Percentiles rank a stretch among this genome's conserved stretches.
Conservation (phyloP, 2,888 invertebrate genomes). For the Caenorhabditis uteleia region DNA sequence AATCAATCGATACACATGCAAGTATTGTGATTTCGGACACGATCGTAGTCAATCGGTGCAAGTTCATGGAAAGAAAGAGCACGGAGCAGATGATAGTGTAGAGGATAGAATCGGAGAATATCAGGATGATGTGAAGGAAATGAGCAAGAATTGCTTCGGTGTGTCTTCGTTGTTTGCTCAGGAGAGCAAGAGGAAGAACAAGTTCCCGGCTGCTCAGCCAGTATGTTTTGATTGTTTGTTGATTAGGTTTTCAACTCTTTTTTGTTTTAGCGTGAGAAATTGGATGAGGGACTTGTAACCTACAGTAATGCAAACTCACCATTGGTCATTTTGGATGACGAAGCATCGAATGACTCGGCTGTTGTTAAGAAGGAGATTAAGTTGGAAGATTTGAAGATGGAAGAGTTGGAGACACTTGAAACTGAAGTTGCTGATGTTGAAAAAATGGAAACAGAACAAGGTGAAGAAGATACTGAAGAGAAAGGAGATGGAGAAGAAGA, state of each 20-base stretch:
- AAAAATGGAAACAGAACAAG: slow-evolving; percentile 1
- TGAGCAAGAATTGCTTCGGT: slow-evolving; percentile 67
- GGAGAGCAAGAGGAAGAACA: slow-evolving; percentile 61
- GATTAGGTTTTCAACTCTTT: neutral
- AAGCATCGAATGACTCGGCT: slow-evolving; percentile 21
- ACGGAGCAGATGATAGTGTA: slow-evolving; percentile 60
- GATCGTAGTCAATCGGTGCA: slow-evolving; percentile 66
- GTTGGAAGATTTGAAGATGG: slow-evolving; percentile 1
- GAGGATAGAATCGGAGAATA: slow-evolving; percentile 65
- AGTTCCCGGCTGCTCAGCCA: slow-evolving; percentile 52
- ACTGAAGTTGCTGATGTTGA: slow-evolving; percentile 14
- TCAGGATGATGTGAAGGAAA: slow-evolving; percentile 64
- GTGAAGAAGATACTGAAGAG: slow-evolving; percentile 3
- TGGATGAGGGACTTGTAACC: neutral
- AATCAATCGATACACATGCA: slow-evolving; percentile 66
- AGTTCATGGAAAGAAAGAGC: slow-evolving; percentile 66
- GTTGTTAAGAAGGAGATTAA: slow-evolving; percentile 15
- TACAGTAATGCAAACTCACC: slow-evolving; percentile 11
- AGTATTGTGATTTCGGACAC: slow-evolving; percentile 64
- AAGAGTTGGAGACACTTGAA: slow-evolving; percentile 8
- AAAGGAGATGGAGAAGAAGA: slow-evolving; percentile 1
- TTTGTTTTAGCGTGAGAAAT: slow-evolving; percentile 7
- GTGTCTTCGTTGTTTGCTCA: slow-evolving; percentile 63
- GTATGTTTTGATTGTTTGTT: slow-evolving; percentile 3
- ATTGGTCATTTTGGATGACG: slow-evolving; percentile 12